Conservation (phyloP, 2,113 vertebrate genomes). For the Panthera tigris region DNA sequence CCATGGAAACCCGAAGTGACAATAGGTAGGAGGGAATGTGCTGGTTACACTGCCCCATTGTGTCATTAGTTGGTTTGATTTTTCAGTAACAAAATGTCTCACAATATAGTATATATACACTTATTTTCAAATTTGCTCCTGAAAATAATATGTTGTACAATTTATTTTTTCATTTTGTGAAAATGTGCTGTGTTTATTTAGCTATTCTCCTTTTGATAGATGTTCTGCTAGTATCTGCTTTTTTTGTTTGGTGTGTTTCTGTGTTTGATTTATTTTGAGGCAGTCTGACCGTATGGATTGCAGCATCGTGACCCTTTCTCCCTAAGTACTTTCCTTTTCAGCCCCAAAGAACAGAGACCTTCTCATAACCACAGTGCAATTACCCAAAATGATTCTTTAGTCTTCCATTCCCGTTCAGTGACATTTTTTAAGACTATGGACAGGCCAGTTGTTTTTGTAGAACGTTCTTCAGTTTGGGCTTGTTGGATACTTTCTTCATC, state of each 20-base stretch:
- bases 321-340: neutral
- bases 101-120: neutral
- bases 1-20: constrained; percentile 97
- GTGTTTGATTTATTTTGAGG: neutral
- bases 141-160: neutral
- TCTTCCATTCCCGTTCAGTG: neutral
- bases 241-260: neutral
- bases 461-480: neutral
- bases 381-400: neutral
- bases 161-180: constrained; percentile 9
- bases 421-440: neutral
- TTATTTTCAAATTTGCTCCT: neutral
- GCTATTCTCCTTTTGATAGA: neutral
- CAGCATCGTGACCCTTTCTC: neutral
- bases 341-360: neutral
- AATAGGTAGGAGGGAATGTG: constrained; percentile 88
- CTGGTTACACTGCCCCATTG: neutral
- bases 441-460: neutral
- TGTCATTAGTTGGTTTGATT: neutral
- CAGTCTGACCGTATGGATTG: neutral
- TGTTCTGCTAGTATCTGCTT: neutral
- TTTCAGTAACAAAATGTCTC: neutral
- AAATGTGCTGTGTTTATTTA: neutral
- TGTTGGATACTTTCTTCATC: neutral
- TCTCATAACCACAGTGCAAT: neutral